Base-by-base conservation (phyloP, 2,888 invertebrate genomes). In the Synanthedon tipuliformis region DNA sequence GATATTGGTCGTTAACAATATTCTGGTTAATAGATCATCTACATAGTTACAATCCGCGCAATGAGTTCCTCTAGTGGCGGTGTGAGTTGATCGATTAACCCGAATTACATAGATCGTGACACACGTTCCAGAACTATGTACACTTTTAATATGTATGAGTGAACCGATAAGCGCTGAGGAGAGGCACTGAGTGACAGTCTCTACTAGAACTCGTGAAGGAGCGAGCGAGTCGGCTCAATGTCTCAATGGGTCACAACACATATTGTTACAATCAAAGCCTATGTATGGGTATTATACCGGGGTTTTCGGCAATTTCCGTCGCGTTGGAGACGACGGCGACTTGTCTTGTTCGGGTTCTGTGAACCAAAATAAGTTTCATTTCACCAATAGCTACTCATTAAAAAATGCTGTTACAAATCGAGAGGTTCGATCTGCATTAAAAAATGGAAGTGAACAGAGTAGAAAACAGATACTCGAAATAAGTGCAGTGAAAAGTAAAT, bases 251-350 rank as follows among this genome's bases (percentile, higher is more conserved):
- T 88, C 85, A 89, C 86, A 89, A 88, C 88, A 89, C 85, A 86
- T 86, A 89, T 88, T 77, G 81, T 83, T 81, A 86, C 78, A 79
- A 75, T 78, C 81, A 84, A 82, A 84, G 76, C 84, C 84, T 85
- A 87, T 34, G 76, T 81, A 81, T 87, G 81, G 80, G 89, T 89
- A 92, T 94, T 95, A 94, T 95, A 96, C 96, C 93, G 96, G 96
- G 88, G 96, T 96, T 92, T 96, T 96, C 85, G 96, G 96, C 89
- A 97, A 91, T 93, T 96, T 96, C 91, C 96, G 92, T 90, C 95
- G 91, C 65, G 96, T 95, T 73, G 95, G 95, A 75, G 95, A 95
- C 65, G 94, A 92, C 74, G 95, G 95, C 71, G 94, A 91, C 90
- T 95, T 95, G 86, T 95, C 95, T 76, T 90, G 90, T 80, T 95